Percentiles rank a stretch among this genome's conserved stretches.
These are phyloP conservation scores for Enteromius paludinosus DNA, from an alignment of 2,797 vertebrate genomes.

Conservation along the genomic window DNA sequence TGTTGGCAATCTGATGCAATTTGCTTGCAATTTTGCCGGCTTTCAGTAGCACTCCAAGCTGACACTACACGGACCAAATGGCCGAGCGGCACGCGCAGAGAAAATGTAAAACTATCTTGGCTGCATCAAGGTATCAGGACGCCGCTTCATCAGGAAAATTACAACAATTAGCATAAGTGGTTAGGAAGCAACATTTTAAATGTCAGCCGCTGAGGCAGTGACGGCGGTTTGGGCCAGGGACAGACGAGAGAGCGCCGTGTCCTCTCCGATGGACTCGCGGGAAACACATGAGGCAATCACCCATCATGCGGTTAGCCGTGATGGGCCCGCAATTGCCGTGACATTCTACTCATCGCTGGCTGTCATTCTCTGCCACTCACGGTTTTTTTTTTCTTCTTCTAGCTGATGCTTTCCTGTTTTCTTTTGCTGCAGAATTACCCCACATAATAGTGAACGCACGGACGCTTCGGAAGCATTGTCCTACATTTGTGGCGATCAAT, in stretches of 20 bases:
- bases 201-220: conserved; percentile 93
- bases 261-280: conserved; percentile 91
- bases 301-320: conserved; percentile 92
- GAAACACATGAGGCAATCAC: conserved; percentile 98
- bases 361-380: conserved; percentile 90
- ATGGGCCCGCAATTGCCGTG: conserved; percentile 99
- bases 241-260: conserved; percentile 90
- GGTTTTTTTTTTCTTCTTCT: conserved; percentile 75
- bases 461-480: not conserved
- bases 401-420: conserved; percentile 46
- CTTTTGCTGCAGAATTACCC: conserved; percentile 42
- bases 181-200: conserved; percentile 99
- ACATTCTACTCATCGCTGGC: conserved; percentile 96
- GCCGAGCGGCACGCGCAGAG: conserved; percentile 93
- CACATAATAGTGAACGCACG: conserved; percentile 21
- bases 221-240: conserved; percentile 87
- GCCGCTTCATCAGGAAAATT: conserved; percentile 99
- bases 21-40: conserved; percentile 99
- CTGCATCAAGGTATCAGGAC: conserved; percentile 99
- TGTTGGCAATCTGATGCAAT: conserved; percentile 99
- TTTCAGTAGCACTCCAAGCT: conserved; percentile 99
- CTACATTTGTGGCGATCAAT: not conserved
- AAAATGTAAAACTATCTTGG: conserved; percentile 99
- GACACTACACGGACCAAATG: conserved; percentile 99
- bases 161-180: conserved; percentile 99